Conservation (phyloP, 2,888 invertebrate genomes). For the Dorcus parallelipipedus region DNA sequence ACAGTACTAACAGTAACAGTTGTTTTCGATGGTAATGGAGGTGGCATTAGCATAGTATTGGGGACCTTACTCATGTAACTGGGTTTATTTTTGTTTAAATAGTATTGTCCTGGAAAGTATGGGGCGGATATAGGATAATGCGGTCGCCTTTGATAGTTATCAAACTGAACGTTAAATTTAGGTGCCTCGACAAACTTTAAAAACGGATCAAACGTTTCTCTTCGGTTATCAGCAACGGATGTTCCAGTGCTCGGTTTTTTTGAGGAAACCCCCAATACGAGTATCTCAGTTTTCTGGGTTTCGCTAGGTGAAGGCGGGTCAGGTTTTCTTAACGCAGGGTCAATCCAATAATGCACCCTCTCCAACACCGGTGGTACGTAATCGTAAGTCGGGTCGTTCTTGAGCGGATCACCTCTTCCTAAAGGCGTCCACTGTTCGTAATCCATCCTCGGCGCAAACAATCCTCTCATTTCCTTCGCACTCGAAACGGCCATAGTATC, state of each 20-base stretch:
- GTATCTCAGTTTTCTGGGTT: slow-evolving; percentile 61
- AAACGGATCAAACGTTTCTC: slow-evolving; percentile 47
- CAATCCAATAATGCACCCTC: slow-evolving; percentile 77
- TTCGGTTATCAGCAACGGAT: slow-evolving; percentile 38
- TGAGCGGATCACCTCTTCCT: slow-evolving; percentile 76
- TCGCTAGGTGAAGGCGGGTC: slow-evolving; percentile 48
- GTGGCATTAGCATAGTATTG: slow-evolving; percentile 67
- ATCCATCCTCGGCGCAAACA: slow-evolving; percentile 74
- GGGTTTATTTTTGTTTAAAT: slow-evolving; percentile 38
- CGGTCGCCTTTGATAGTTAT: slow-evolving; percentile 43
- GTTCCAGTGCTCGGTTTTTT: slow-evolving; percentile 60
- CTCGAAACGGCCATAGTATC: slow-evolving; percentile 23
- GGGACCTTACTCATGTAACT: slow-evolving; percentile 45
- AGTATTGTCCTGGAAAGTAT: slow-evolving; percentile 44
- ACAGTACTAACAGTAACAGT: no score
- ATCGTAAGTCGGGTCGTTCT: slow-evolving; percentile 81
- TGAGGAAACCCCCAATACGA: slow-evolving; percentile 66
- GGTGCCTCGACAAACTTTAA: slow-evolving; percentile 53
- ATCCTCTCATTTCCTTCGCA: slow-evolving; percentile 39
- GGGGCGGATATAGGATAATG: slow-evolving; percentile 44
- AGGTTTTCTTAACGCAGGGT: slow-evolving; percentile 57
- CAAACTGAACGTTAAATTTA: slow-evolving; percentile 44
- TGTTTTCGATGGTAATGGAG: slow-evolving; percentile 55
- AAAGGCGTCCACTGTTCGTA: slow-evolving; percentile 84
- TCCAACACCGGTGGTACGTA: slow-evolving; percentile 80